Evolutionary conservation across 1,140 invertebrate genomes (phyloP).

Genomic region (Aphelenchoides avenae): DNA sequence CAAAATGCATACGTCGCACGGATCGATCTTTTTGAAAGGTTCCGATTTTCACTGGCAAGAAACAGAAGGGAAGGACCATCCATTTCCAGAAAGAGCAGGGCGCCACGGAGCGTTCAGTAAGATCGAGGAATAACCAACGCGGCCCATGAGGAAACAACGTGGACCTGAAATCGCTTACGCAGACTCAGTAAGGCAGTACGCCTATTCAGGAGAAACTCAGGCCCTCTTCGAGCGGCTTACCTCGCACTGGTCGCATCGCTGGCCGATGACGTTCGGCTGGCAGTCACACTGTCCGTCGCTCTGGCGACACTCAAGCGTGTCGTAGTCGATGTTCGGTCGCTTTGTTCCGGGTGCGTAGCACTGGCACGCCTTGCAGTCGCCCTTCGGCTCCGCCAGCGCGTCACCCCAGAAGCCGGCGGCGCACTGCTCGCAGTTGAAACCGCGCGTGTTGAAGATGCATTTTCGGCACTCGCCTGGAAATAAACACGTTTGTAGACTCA

Average conservation of each 20-base stretch:
- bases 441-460: slow-evolving; percentile 91
- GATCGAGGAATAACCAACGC: background rate
- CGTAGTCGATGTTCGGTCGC: slow-evolving; percentile 63
- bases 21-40: too few relatives aligned
- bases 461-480: slow-evolving; percentile 82
- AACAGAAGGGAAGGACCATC: background rate
- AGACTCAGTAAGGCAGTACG: background rate
- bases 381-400: slow-evolving; percentile 49
- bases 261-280: slow-evolving; percentile 77
- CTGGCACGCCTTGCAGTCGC: slow-evolving; percentile 56
- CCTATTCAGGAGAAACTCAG: background rate
- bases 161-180: background rate
- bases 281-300: slow-evolving; percentile 78
- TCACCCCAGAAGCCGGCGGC: slow-evolving; percentile 69
- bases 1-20: too few relatives aligned
- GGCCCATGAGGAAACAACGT: background rate
- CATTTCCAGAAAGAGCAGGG: background rate
- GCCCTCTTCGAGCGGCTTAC: slow-evolving; percentile 58
- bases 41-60: too few relatives aligned
- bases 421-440: slow-evolving; percentile 77
- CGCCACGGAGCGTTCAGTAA: background rate
- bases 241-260: slow-evolving; percentile 82
- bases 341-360: slow-evolving; percentile 77
- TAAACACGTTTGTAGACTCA: background rate
- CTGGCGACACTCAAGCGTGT: slow-evolving; percentile 74